Conservation (phyloP, 1,140 invertebrate species). For the Drosophila leontia region DNA sequence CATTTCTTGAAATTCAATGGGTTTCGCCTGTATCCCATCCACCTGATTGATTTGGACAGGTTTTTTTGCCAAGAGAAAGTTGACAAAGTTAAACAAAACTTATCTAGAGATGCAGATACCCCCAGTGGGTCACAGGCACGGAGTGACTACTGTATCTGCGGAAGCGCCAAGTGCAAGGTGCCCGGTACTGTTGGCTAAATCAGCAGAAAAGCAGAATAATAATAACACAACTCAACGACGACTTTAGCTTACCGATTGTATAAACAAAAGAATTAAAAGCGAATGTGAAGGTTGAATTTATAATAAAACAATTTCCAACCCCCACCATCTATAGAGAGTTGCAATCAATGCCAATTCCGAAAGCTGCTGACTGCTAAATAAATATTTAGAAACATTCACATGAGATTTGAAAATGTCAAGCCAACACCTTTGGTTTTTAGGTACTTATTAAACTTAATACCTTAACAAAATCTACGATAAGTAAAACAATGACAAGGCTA, state of each 20-base stretch:
- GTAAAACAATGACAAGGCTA: not conserved
- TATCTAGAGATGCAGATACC: constrained; percentile 29
- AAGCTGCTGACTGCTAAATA: constrained; percentile 8
- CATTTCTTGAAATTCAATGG: constrained; percentile 32
- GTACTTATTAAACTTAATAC: constrained; percentile 2
- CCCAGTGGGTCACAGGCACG: constrained; percentile 21
- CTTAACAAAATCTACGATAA: constrained; percentile 1
- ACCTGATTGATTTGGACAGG: constrained; percentile 29
- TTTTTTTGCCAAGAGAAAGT: constrained; percentile 36
- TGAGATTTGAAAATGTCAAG: not conserved
- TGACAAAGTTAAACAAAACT: constrained; percentile 30
- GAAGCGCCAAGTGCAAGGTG: constrained; percentile 37
- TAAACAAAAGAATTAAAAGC: constrained; percentile 45
- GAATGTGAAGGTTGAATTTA: constrained; percentile 33
- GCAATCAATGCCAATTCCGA: constrained; percentile 20
- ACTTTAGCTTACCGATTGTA: constrained; percentile 16
- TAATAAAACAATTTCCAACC: constrained; percentile 22
- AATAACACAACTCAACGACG: constrained; percentile 15
- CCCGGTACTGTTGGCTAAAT: constrained; percentile 20
- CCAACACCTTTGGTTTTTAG: too few relatives aligned
- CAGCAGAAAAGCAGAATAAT: constrained; percentile 28
- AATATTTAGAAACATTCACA: constrained; percentile 24
- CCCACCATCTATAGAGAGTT: constrained; percentile 3
- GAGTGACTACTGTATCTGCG: constrained; percentile 22
- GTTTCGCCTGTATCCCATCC: constrained; percentile 3